Conservation (phyloP, 2,113 vertebrate genomes). For the Hippocampus mohnikei region DNA sequence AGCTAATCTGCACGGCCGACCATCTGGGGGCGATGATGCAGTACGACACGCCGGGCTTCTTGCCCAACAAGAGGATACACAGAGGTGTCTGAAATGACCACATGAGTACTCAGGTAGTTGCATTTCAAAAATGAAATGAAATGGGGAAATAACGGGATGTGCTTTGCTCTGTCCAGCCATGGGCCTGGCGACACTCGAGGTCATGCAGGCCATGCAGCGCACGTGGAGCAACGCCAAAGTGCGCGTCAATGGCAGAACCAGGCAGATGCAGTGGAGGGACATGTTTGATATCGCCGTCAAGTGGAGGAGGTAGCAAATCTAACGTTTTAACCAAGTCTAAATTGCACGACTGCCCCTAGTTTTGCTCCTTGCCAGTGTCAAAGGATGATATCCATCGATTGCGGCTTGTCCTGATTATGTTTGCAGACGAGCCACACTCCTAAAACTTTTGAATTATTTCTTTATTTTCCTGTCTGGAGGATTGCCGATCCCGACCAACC, state of each 20-base stretch:
- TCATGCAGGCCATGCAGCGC: conserved; percentile 94
- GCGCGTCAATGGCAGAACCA: conserved; percentile 89
- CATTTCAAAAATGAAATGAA: not conserved
- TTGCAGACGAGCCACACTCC: not conserved
- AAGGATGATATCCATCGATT: not conserved
- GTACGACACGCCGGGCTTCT: conserved; percentile 93
- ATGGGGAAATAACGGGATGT: not conserved
- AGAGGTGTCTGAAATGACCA: conserved; percentile 77
- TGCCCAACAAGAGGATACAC: conserved; percentile 92
- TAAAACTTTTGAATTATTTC: not conserved
- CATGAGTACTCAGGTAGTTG: not conserved
- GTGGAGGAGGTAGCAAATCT: conserved; percentile 85
- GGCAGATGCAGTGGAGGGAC: conserved; percentile 97
- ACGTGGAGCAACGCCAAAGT: conserved; percentile 97
- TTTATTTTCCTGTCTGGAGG: conserved; percentile 43
- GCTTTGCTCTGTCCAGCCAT: conserved; percentile 76
- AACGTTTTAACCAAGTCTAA: no score
- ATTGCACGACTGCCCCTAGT: no score
- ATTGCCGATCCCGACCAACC: conserved; percentile 96
- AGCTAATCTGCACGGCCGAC: conserved; percentile 90
- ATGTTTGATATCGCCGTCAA: conserved; percentile 98
- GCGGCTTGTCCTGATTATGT: no score
- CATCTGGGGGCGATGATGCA: conserved; percentile 93
- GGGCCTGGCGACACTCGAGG: conserved; percentile 91
- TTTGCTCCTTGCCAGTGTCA: not conserved